phyloP scores from a whole-genome alignment of 2,888 invertebrate species.

The Listrodromus nycthemerus region DNA sequence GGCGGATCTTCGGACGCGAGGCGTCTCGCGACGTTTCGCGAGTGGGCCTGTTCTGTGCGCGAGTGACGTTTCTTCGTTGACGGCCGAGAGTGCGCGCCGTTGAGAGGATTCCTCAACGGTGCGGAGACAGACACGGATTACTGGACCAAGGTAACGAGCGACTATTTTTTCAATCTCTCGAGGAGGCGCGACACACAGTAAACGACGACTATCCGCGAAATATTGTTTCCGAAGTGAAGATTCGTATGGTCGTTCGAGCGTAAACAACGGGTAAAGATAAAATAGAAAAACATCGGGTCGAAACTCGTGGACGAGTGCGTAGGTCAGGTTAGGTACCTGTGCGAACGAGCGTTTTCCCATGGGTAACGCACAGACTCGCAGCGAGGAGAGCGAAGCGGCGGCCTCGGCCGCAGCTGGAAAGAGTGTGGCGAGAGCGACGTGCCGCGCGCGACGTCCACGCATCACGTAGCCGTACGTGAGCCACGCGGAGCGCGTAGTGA shows the following conservation, averaged over 20 bases:
- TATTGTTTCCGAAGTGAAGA: no score
- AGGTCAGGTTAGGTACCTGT: constrained; percentile 79
- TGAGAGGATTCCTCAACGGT: not conserved
- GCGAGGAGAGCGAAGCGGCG: constrained; percentile 5
- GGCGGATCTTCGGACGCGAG: not conserved
- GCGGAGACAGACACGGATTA: not conserved
- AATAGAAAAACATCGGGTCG: not conserved
- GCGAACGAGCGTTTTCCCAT: constrained; percentile 18
- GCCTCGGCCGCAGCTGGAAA: not conserved
- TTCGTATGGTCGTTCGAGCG: no score
- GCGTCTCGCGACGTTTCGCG: not conserved
- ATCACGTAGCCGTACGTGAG: constrained; percentile 62
- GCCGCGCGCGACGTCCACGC: constrained; percentile 51
- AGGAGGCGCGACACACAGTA: no score
- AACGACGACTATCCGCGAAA: no score
- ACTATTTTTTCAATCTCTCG: no score
- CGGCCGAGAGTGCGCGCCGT: not conserved
- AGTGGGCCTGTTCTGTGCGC: constrained; percentile 7
- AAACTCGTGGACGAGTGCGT: constrained; percentile 56
- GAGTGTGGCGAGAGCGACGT: constrained; percentile 1
- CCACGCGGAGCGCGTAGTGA: constrained; percentile 53
- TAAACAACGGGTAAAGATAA: not conserved
- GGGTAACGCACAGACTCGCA: not conserved
- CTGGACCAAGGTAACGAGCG: not conserved
- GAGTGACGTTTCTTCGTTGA: constrained; percentile 11